Evolutionary conservation across 1,140 invertebrate species (phyloP).

Genomic region (Drosophila ananassae): DNA sequence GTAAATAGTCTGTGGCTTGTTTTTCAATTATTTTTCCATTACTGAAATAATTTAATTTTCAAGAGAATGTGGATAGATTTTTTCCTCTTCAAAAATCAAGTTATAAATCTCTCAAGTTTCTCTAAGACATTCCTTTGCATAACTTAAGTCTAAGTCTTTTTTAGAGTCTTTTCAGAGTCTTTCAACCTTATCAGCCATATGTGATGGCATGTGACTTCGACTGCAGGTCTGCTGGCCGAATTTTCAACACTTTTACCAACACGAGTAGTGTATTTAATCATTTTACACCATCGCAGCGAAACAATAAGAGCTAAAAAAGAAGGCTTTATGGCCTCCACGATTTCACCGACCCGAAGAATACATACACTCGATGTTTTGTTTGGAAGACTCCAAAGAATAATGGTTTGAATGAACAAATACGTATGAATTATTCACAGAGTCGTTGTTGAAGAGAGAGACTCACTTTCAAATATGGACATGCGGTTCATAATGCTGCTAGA

Average conservation of each 20-base stretch:
- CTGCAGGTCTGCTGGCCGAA: slow-evolving; percentile 12
- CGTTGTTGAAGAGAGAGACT: slow-evolving; percentile 33
- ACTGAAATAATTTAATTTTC: too few species aligned
- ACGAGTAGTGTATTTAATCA: slow-evolving; percentile 35
- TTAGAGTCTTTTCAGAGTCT: not conserved
- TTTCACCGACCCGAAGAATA: slow-evolving; percentile 23
- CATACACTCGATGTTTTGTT: slow-evolving; percentile 19
- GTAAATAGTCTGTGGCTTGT: not conserved
- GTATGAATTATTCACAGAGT: slow-evolving; percentile 38
- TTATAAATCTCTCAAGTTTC: not conserved
- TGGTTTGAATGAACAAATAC: slow-evolving; percentile 22
- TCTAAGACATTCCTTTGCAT: slow-evolving; percentile 1
- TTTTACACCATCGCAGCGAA: slow-evolving; percentile 39
- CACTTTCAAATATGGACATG: slow-evolving; percentile 81
- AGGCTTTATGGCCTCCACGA: slow-evolving; percentile 12
- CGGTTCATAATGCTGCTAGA: slow-evolving; percentile 75
- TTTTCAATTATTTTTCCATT: not conserved
- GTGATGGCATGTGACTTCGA: slow-evolving; percentile 14
- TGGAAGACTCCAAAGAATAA: slow-evolving; percentile 6
- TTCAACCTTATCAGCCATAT: slow-evolving; percentile 35
- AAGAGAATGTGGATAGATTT: too few species aligned
- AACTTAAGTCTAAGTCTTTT: not conserved
- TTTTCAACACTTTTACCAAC: slow-evolving; percentile 44
- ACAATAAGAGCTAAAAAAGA: slow-evolving; percentile 18
- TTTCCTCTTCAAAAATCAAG: too few species aligned